phyloP scores from a whole-genome alignment of 2,888 invertebrate species.

The Stenurella melanura region DNA sequence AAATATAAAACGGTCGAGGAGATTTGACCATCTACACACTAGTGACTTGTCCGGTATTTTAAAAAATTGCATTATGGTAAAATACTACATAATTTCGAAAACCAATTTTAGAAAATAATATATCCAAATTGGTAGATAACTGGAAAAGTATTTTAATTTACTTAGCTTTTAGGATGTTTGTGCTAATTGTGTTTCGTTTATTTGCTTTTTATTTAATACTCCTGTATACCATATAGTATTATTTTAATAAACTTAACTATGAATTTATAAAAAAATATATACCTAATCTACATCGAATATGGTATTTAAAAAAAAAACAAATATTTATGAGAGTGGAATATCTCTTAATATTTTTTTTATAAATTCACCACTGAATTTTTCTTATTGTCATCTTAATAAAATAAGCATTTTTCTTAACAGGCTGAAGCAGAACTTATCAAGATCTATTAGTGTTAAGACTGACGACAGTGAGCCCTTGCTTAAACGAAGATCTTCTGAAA shows the following conservation, averaged over 20 bases:
- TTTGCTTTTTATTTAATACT: background rate
- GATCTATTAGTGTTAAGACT: constrained; percentile 56
- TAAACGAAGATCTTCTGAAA: constrained; percentile 51
- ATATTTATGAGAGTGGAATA: too few species aligned
- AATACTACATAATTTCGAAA: too few species aligned
- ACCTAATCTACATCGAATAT: too few species aligned
- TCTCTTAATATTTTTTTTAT: background rate
- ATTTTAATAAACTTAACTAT: background rate
- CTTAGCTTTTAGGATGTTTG: too few species aligned
- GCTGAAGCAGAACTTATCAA: constrained; percentile 60
- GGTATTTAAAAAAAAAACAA: too few species aligned
- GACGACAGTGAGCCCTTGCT: constrained; percentile 54
- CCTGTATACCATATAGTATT: background rate
- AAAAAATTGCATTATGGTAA: too few species aligned
- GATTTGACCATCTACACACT: too few species aligned
- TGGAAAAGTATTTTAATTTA: too few species aligned
- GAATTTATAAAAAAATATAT: background rate
- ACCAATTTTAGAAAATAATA: too few species aligned
- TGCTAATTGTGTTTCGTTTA: background rate
- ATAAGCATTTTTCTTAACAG: constrained; percentile 50
- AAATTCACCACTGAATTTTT: background rate
- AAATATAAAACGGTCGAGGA: too few species aligned
- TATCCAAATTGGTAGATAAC: too few species aligned
- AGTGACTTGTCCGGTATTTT: too few species aligned
- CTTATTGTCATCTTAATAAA: background rate